These are phyloP conservation scores for Tenthredo mesomela DNA, from an alignment of 2,888 invertebrate species.

Conservation along the genomic window DNA sequence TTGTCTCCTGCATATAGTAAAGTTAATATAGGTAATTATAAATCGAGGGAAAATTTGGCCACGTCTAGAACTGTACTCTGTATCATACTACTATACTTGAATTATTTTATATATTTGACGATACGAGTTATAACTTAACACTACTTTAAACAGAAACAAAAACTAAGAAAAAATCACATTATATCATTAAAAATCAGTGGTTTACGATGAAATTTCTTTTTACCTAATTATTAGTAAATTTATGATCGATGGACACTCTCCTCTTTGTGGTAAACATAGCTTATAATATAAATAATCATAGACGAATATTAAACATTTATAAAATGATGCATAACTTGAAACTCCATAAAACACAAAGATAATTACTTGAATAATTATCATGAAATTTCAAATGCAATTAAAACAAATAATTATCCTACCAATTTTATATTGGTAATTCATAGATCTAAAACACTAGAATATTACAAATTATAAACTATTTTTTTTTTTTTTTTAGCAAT, in stretches of 20 bases:
- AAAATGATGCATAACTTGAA: background rate
- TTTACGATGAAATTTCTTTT: conserved; percentile 7
- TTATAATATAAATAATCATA: conserved; percentile 6
- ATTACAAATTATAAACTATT: conserved; percentile 36
- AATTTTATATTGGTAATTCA: conserved; percentile 50
- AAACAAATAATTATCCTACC: conserved; percentile 40
- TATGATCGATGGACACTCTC: background rate
- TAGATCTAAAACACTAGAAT: conserved; percentile 45
- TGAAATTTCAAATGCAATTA: conserved; percentile 6
- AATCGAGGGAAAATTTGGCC: conserved; percentile 26
- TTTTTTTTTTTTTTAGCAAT: background rate
- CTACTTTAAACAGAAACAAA: background rate
- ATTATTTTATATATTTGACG: background rate
- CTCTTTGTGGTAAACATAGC: background rate
- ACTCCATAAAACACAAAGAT: conserved; percentile 24
- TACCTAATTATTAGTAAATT: background rate
- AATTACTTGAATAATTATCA: conserved; percentile 41
- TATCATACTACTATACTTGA: background rate
- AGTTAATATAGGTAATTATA: background rate
- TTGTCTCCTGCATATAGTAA: background rate
- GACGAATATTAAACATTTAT: background rate
- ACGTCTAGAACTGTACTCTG: background rate
- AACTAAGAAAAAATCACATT: background rate
- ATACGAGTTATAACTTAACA: background rate
- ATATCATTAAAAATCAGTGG: background rate